Conservation (phyloP, 1,140 invertebrate species). For the Dreissena polymorpha region DNA sequence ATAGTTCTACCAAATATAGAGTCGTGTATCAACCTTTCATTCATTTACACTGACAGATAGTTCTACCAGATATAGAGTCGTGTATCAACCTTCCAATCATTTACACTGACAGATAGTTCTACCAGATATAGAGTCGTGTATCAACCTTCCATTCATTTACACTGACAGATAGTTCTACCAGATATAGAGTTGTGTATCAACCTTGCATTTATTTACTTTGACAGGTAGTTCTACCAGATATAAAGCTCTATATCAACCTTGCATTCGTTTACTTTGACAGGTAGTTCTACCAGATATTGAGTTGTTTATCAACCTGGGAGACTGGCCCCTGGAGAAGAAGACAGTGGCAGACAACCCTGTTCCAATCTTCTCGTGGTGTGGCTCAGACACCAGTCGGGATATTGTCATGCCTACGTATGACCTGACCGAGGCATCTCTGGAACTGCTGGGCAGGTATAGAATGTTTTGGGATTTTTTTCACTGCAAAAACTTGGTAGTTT, state of each 20-base stretch:
- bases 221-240: constrained; percentile 87
- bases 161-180: no score
- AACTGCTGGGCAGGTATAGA: constrained; percentile 91
- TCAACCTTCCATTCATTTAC: no score
- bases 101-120: no score
- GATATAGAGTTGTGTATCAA: no score
- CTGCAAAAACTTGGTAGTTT: background rate
- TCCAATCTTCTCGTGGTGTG: constrained; percentile 99
- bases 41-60: no score
- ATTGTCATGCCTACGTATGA: constrained; percentile 98
- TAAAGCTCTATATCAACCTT: constrained; percentile 96
- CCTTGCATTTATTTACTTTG: no score
- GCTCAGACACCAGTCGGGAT: constrained; percentile 90
- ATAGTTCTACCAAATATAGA: no score
- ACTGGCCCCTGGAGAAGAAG: constrained; percentile 90
- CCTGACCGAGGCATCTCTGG: constrained; percentile 93
- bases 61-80: constrained; percentile 93
- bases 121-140: no score
- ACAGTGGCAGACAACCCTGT: constrained; percentile 78
- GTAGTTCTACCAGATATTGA: constrained; percentile 90
- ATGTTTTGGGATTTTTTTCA: background rate
- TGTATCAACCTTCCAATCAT: constrained; percentile 96
- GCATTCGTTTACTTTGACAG: constrained; percentile 62
- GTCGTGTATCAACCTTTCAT: no score
- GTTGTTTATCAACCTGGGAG: constrained; percentile 95